Evolutionary conservation across 2,888 invertebrate species (phyloP), one percentile per base, ranked within the genome.

Genomic region (Epirrhoe tristata): DNA sequence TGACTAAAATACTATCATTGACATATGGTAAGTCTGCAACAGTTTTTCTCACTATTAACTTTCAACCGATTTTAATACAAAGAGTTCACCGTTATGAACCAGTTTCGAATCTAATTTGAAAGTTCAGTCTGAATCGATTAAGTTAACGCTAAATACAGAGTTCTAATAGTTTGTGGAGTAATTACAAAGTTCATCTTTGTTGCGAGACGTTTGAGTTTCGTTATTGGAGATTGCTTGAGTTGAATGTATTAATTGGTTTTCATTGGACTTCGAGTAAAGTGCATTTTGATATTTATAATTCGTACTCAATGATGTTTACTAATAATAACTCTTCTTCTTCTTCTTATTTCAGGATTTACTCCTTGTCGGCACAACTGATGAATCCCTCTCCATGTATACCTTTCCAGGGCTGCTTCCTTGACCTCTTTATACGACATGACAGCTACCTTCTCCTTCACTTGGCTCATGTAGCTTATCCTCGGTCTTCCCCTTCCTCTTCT

Each of bases 171-270:
- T 73, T 64, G 63, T 64, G 48, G 66, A 70, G 69, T 70, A 66
- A 75, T 73, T 73, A 73, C 63, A 66, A 67, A 72, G 59, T 71
- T 69, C 63, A 71, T 67, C 71, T 68, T 68, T 68, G 72, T 61
- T 68, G 46, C 50, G 56, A 72, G 67, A 46, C 69, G 59, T 66
- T 66, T 60, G 66, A 73, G 65, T 71, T 71, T 66, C 61, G 58
- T 65, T 64, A 60, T 58, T 68, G 55, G 50, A 67, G 62, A 72
- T 73, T 63, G 62, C 56, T 34, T 67, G 56, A 67, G 39, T 70
- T 64, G 34, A 65, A 68, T 71, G 39, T 64, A 68, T 62, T 68
- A 69, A 69, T 67, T 67, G 52, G 24, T 24, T 24, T 24, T n/a
- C 53, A 3, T 50, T 32, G 16, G 32, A 63, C 8, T 34, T 51